phyloP scores from a whole-genome alignment of 2,888 invertebrate species.

The Lobophora halterata region DNA sequence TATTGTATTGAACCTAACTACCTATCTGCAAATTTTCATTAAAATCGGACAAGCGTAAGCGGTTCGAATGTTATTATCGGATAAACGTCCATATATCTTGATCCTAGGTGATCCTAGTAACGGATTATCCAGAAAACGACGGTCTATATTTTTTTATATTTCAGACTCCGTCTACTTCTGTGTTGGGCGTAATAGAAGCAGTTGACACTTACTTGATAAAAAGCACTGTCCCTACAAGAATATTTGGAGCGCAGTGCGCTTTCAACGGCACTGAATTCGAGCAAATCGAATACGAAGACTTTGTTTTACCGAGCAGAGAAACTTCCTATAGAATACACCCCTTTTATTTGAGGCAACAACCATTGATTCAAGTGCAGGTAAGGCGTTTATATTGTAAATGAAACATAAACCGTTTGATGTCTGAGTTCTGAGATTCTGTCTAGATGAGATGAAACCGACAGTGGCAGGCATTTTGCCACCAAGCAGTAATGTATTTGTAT shows the following conservation, averaged over 20 bases:
- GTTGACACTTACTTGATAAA: slow-evolving; percentile 59
- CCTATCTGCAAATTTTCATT: too few relatives aligned
- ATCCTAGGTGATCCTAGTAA: too few relatives aligned
- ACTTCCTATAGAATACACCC: slow-evolving; percentile 77
- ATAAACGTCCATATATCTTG: too few relatives aligned
- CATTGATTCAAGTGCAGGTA: slow-evolving; percentile 58
- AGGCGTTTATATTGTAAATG: slow-evolving; percentile 1
- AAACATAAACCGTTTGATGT: too few relatives aligned
- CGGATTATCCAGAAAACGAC: too few relatives aligned
- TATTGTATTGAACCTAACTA: too few relatives aligned
- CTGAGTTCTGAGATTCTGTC: too few relatives aligned
- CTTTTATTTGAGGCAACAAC: slow-evolving; percentile 57
- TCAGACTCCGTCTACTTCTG: slow-evolving; percentile 55
- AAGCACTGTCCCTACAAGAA: slow-evolving; percentile 58
- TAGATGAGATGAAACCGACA: too few relatives aligned
- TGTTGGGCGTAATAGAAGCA: slow-evolving; percentile 50
- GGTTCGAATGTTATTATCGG: too few relatives aligned
- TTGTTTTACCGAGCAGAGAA: slow-evolving; percentile 75
- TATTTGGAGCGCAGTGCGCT: slow-evolving; percentile 64
- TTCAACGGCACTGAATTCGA: slow-evolving; percentile 55
- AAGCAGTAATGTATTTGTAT: too few relatives aligned
- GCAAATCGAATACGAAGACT: slow-evolving; percentile 80
- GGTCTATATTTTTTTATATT: slow-evolving; percentile 26
- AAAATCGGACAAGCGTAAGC: too few relatives aligned
- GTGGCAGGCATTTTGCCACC: too few relatives aligned